Evolutionary conservation across 2,113 vertebrate genomes (phyloP), one percentile per base, ranked within the genome.

Genomic region (Saccopteryx bilineata): DNA sequence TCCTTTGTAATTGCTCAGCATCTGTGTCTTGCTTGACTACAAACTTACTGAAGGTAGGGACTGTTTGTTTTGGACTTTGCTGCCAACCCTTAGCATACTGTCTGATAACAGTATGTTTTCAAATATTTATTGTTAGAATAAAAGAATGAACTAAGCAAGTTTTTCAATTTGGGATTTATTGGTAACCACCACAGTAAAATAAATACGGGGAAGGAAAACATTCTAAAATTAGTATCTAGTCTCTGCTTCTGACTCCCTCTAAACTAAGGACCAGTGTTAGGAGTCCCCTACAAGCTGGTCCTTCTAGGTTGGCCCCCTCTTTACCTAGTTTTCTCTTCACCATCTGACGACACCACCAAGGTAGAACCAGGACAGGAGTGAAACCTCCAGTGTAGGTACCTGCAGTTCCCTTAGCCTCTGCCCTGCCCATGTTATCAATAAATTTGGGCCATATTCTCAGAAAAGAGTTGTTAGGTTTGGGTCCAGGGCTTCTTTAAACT

Each of bases 41-140:
- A 69, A 68, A 76, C 31, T 93, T 63, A 39, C 23, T 90, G 63
- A 94, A 74, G 39, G 52, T 39, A 80, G 87, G 26, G 26, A 31
- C 48, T 90, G 9, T 71, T 71, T 65, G 52, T 91, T 61, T 94
- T 90, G 26, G 72, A 91, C 50, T 79, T 65, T 85, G 60, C 46
- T 89, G 31, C 31, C 58, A 82, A 72, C 75, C 8, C 50, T 61
- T 66, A 52, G 18, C 66, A 65, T 28, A 87, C 5, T 75, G 39
- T 82, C 58, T 93, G 81, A 26, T 63, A 90, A 65, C 31, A 72
- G 14, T 72, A 33, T 84, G 19, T 94, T 91, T 68, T 89, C 69
- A 84, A 71, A 63, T 87, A 95, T 74, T 79, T 81, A 56, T 76
- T 91, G 69, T 78, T 94, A 33, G 71, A 97, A 94, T 94, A 87